Conservation (phyloP, 2,113 vertebrate species). For the Raja brachyura region DNA sequence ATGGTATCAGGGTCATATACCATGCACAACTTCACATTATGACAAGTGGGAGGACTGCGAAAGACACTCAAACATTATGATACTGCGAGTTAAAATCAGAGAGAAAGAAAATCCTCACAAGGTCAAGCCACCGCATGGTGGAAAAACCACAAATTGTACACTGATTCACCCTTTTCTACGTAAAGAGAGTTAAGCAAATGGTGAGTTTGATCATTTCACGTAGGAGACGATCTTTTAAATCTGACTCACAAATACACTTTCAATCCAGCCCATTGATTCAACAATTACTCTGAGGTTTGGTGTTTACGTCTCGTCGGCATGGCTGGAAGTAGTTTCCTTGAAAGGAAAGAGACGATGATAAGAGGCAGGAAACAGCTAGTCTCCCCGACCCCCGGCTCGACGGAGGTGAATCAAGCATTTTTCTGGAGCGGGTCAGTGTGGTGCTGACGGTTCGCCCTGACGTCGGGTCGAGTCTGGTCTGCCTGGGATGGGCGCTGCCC, state of each 20-base stretch:
- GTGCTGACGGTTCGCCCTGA: background rate
- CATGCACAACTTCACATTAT: background rate
- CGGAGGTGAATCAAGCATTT: background rate
- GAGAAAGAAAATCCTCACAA: no score
- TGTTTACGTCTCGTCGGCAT: background rate
- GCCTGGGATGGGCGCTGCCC: background rate
- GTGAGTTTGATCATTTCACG: background rate
- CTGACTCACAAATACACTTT: background rate
- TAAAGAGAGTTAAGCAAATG: background rate
- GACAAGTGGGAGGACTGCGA: no score
- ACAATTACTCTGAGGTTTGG: background rate
- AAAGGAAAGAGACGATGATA: background rate
- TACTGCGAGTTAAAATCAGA: no score
- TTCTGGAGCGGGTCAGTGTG: background rate
- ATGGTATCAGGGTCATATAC: no score
- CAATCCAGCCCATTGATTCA: background rate
- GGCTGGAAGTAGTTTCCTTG: background rate
- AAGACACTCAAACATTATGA: no score
- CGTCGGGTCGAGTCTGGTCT: background rate
- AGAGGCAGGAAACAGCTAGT: background rate
- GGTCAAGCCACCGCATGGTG: background rate
- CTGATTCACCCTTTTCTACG: background rate
- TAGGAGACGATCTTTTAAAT: background rate
- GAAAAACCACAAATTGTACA: background rate
- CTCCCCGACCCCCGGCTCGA: no score